A percentile compares a stretch with the other conserved stretches of the same genome.
Evolutionary conservation across 1,140 invertebrate species (phyloP).

Genomic region (Lethocerus indicus): DNA sequence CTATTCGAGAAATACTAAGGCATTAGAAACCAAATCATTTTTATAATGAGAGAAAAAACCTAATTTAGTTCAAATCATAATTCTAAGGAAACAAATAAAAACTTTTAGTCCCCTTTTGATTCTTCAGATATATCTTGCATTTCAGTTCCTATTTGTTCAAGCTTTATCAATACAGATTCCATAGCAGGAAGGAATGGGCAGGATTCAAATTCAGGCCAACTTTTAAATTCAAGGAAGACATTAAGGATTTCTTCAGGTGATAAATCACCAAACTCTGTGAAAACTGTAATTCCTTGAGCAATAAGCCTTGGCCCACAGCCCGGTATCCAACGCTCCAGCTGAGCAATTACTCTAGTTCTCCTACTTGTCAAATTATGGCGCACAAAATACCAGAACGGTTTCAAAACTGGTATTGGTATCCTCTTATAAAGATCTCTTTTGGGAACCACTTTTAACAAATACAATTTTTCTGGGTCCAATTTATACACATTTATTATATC

Average conservation of each 20-base stretch:
- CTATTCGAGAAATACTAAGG: no score
- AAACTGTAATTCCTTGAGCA: slow-evolving; percentile 24
- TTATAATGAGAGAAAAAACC: no score
- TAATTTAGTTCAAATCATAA: no score
- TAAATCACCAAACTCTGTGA: slow-evolving; percentile 27
- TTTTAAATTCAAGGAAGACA: slow-evolving; percentile 25
- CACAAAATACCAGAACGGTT: slow-evolving; percentile 10
- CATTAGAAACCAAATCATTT: no score
- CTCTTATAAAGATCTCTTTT: slow-evolving; percentile 8
- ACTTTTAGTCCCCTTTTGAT: neutral
- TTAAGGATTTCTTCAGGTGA: slow-evolving; percentile 21
- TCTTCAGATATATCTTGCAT: neutral
- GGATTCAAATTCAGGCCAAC: slow-evolving; percentile 25
- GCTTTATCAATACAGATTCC: slow-evolving; percentile 10
- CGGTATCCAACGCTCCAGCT: slow-evolving; percentile 26
- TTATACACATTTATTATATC: no score
- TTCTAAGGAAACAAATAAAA: no score
- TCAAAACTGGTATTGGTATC: neutral
- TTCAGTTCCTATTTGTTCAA: neutral
- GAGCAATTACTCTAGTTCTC: neutral
- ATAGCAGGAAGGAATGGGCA: slow-evolving; percentile 20
- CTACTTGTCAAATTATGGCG: neutral
- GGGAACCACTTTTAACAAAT: slow-evolving; percentile 4
- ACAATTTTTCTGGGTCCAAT: slow-evolving; percentile 1
- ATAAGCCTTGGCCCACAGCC: slow-evolving; percentile 29